Evolutionary conservation across 2,888 invertebrate species (phyloP).

Genomic region (Macrophya alboannulata): DNA sequence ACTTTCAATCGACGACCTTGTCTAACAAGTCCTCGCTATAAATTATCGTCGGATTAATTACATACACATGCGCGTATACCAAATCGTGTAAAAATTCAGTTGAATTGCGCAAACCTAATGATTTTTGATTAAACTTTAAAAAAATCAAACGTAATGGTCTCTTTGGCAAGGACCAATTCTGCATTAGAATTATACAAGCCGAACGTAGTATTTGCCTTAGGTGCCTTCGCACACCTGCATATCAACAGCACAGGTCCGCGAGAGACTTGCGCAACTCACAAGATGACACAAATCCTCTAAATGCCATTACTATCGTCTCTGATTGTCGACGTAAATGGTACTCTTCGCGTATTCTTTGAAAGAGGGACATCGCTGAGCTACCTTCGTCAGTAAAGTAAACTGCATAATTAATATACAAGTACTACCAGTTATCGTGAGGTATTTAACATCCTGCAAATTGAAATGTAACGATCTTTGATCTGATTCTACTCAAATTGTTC

Average conservation of each 20-base stretch:
- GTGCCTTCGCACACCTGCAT: constrained; percentile 21
- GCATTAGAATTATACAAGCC: background rate
- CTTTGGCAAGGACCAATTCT: constrained; percentile 9
- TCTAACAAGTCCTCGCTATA: background rate
- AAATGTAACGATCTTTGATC: background rate
- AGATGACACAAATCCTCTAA: constrained; percentile 70
- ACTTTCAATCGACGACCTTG: background rate
- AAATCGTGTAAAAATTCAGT: background rate
- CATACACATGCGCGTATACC: background rate
- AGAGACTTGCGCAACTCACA: constrained; percentile 61
- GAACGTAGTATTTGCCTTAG: background rate
- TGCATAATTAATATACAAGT: background rate
- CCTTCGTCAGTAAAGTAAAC: background rate
- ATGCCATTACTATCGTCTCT: constrained; percentile 64
- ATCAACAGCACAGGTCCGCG: constrained; percentile 30
- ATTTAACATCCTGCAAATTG: too few species aligned
- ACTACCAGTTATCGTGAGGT: background rate
- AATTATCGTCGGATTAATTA: background rate
- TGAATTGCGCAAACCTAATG: background rate
- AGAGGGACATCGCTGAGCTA: constrained; percentile 5
- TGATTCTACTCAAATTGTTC: background rate
- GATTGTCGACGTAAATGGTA: constrained; percentile 31
- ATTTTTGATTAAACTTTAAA: background rate
- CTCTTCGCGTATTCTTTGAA: constrained; percentile 55
- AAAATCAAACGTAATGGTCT: background rate